Evolutionary conservation across 1,140 invertebrate species (phyloP).

Genomic region (Hesperophylax magnus): DNA sequence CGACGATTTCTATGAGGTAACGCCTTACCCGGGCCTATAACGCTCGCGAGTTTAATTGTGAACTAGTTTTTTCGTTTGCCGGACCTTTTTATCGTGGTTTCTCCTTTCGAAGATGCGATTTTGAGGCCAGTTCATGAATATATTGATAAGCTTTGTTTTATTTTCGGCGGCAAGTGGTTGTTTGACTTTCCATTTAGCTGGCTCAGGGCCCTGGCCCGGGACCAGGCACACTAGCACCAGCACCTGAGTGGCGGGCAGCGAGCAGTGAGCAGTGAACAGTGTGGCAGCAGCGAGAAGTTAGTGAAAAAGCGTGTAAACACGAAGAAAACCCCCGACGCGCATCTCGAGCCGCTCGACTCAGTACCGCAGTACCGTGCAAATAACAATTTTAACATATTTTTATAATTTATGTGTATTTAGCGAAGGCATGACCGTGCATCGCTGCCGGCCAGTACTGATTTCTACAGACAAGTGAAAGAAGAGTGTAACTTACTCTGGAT

Average conservation of each 20-base stretch:
- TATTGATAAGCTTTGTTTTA: slow-evolving; percentile 1
- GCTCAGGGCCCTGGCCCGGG: background rate
- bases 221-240: background rate
- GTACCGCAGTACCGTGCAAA: slow-evolving; percentile 33
- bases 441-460: slow-evolving; percentile 29
- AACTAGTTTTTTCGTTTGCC: background rate
- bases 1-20: slow-evolving; percentile 21
- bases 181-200: slow-evolving; percentile 38
- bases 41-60: slow-evolving; percentile 5
- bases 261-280: no score
- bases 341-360: slow-evolving; percentile 4
- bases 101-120: background rate
- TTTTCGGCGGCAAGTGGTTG: slow-evolving; percentile 8
- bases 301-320: slow-evolving; percentile 17
- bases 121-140: slow-evolving; percentile 25
- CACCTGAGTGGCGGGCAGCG: no score
- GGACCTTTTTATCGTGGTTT: slow-evolving; percentile 10
- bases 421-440: slow-evolving; percentile 19
- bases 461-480: slow-evolving; percentile 42
- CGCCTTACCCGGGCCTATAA: background rate
- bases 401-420: slow-evolving; percentile 37
- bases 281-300: background rate
- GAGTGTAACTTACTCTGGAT: slow-evolving; percentile 27
- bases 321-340: slow-evolving; percentile 39
- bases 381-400: slow-evolving; percentile 29